phyloP scores from a whole-genome alignment of 2,797 vertebrate genomes.

The Spheniscus humboldti region DNA sequence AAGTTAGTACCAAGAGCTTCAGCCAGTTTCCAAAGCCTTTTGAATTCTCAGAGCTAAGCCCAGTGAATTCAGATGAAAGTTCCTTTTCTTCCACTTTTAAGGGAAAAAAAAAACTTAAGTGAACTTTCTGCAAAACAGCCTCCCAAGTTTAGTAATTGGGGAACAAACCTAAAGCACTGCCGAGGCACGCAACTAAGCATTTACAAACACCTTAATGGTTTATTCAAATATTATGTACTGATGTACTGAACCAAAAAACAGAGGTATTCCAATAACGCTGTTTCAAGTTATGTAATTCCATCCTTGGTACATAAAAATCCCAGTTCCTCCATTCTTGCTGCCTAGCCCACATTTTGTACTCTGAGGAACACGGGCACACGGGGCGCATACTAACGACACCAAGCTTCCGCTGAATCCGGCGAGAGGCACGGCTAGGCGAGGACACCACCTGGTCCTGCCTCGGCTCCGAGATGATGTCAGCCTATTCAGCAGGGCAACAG shows the following conservation, averaged over 20 bases:
- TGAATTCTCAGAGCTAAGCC: slow-evolving; percentile 20
- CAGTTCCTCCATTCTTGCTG: slow-evolving; percentile 30
- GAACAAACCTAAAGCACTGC: slow-evolving; percentile 12
- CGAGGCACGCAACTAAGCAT: background rate
- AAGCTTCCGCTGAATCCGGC: background rate
- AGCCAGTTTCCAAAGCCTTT: slow-evolving; percentile 31
- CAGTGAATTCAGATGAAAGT: slow-evolving; percentile 55
- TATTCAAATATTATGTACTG: slow-evolving; percentile 43
- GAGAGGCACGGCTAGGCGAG: background rate
- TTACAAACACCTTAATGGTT: background rate
- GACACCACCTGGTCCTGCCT: slow-evolving; percentile 4
- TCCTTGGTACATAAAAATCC: slow-evolving; percentile 21
- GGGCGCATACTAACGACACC: slow-evolving; percentile 32
- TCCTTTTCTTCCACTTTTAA: slow-evolving; percentile 56
- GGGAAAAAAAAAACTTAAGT: slow-evolving; percentile 14
- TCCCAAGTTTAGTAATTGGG: slow-evolving; percentile 12
- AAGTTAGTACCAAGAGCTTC: background rate
- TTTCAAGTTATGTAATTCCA: slow-evolving; percentile 50
- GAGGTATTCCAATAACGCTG: slow-evolving; percentile 48
- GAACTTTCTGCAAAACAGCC: slow-evolving; percentile 36
- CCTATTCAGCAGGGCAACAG: background rate
- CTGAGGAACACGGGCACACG: background rate
- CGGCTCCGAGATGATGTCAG: background rate
- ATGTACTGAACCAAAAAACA: slow-evolving; percentile 32
- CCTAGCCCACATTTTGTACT: slow-evolving; percentile 17